These are phyloP conservation scores for Pachycephus smyrnensis DNA, from an alignment of 2,888 invertebrate genomes.

Conservation along the genomic window DNA sequence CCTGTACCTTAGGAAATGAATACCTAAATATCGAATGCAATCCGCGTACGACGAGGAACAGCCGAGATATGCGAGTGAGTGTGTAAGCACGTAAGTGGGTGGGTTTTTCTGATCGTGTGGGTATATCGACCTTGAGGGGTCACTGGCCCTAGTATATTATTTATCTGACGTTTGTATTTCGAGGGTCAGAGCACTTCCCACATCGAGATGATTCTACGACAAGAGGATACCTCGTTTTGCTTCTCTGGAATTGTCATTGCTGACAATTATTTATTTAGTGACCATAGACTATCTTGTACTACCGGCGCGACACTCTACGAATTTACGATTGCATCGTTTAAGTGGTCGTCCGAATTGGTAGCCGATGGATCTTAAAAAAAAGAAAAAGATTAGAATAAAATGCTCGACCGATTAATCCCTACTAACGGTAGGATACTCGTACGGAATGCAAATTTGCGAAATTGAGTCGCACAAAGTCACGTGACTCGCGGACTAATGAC, in stretches of 20 bases:
- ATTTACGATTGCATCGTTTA: background rate
- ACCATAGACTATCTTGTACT: background rate
- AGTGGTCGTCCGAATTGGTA: background rate
- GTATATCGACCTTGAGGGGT: conserved; percentile 46
- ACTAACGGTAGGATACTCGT: background rate
- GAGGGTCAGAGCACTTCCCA: conserved; percentile 16
- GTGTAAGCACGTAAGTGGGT: conserved; percentile 19
- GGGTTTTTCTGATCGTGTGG: conserved; percentile 28
- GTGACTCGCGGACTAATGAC: background rate
- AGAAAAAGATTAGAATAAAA: background rate
- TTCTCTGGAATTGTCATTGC: background rate
- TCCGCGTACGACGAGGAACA: conserved; percentile 23
- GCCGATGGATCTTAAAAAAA: background rate
- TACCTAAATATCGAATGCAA: conserved; percentile 28
- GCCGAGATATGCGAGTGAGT: conserved; percentile 2
- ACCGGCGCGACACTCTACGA: background rate
- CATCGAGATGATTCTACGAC: background rate
- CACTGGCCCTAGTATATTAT: conserved; percentile 39
- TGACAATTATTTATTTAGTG: background rate
- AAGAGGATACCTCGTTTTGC: background rate
- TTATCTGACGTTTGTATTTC: conserved; percentile 14
- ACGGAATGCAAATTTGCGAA: background rate
- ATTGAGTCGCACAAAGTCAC: background rate
- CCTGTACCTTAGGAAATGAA: background rate
- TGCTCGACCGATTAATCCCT: background rate